These are phyloP conservation scores for Tetranychus cinnabarinus DNA, from an alignment of 1,140 invertebrate species.

Conservation along the genomic window DNA sequence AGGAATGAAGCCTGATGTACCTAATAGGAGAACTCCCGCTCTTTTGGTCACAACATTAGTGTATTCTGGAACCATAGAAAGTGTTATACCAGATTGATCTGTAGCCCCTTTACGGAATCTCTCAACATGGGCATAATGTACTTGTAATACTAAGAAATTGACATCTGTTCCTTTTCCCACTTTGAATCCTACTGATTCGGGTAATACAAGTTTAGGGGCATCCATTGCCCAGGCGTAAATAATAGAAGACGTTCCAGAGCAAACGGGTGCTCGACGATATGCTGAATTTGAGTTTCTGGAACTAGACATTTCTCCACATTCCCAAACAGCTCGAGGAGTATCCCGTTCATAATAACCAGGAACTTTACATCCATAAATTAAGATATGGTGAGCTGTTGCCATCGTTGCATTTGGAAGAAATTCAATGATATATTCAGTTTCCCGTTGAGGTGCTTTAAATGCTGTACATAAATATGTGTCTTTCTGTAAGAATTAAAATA, in stretches of 20 bases:
- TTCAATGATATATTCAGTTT: slow-evolving; percentile 55
- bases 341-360: slow-evolving; percentile 45
- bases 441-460: slow-evolving; percentile 39
- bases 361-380: slow-evolving; percentile 69
- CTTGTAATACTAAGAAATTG: slow-evolving; percentile 45
- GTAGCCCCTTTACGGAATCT: slow-evolving; percentile 28
- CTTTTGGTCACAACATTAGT: slow-evolving; percentile 33
- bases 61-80: slow-evolving; percentile 8
- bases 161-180: slow-evolving; percentile 26
- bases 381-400: slow-evolving; percentile 79
- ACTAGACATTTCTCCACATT: slow-evolving; percentile 73
- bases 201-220: slow-evolving; percentile 59
- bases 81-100: slow-evolving; percentile 14
- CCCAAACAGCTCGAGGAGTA: slow-evolving; percentile 38
- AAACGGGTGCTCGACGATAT: neutral
- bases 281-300: slow-evolving; percentile 16
- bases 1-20: slow-evolving; percentile 50
- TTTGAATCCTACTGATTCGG: slow-evolving; percentile 36
- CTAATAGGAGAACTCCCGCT: slow-evolving; percentile 64
- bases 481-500: slow-evolving; percentile 31
- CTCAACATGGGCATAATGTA: slow-evolving; percentile 61
- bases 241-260: slow-evolving; percentile 30
- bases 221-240: slow-evolving; percentile 93
- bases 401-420: slow-evolving; percentile 80
- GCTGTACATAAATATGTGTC: slow-evolving; percentile 65